Evolutionary conservation across 2,113 vertebrate genomes (phyloP).

Genomic region (Nerophis lumbriciformis): DNA sequence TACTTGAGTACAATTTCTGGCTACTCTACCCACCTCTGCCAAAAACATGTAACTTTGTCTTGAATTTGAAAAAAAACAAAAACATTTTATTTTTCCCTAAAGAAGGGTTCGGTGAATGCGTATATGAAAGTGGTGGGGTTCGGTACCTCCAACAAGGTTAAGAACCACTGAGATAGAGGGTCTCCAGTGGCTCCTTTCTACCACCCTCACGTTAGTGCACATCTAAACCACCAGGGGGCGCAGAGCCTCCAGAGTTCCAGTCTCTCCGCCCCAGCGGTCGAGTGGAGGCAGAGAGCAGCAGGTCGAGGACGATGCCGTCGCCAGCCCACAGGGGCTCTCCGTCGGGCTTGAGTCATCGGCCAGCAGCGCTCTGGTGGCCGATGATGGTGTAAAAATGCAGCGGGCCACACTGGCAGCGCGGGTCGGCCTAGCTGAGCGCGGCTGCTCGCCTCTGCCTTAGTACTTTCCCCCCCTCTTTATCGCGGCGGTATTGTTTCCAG

Average conservation of each 20-base stretch:
- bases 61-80: no score
- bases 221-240: background rate
- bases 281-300: conserved; percentile 30
- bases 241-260: background rate
- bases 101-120: no score
- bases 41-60: no score
- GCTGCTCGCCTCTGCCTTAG: conserved; percentile 41
- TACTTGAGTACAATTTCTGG: no score
- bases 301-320: conserved; percentile 32
- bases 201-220: background rate
- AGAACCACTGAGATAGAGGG: no score
- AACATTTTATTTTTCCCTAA: no score
- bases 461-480: conserved; percentile 10
- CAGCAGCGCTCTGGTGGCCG: conserved; percentile 13
- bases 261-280: background rate
- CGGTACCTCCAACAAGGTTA: no score
- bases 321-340: conserved; percentile 38
- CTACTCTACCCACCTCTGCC: no score
- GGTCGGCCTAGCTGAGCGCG: conserved; percentile 51
- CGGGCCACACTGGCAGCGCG: conserved; percentile 24
- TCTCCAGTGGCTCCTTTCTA: background rate
- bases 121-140: no score
- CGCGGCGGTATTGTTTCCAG: conserved; percentile 65
- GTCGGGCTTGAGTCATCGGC: conserved; percentile 16
- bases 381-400: conserved; percentile 38